Conservation (phyloP, 2,797 vertebrate species). For the Bradypus variegatus region DNA sequence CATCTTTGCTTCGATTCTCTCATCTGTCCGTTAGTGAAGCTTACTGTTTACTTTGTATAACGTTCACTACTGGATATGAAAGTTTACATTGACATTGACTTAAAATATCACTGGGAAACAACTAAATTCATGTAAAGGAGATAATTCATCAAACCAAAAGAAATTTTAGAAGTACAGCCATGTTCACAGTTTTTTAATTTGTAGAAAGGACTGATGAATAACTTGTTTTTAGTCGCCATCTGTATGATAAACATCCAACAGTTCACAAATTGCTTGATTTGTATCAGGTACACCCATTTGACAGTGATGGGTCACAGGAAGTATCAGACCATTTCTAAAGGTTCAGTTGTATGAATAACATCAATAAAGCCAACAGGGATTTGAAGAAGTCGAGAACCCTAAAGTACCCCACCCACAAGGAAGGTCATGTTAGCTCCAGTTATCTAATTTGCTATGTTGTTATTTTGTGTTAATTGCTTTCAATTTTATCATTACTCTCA, state of each 20-base stretch:
- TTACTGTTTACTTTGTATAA: constrained; percentile 59
- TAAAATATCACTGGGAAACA: constrained; percentile 24
- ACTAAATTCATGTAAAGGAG: constrained; percentile 32
- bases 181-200: constrained; percentile 52
- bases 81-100: constrained; percentile 55
- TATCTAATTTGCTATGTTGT: constrained; percentile 19
- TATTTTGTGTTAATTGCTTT: constrained; percentile 46
- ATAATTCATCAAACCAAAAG: constrained; percentile 45
- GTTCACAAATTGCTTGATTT: constrained; percentile 35
- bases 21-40: constrained; percentile 14
- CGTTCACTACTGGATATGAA: constrained; percentile 33
- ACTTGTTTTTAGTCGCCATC: constrained; percentile 17
- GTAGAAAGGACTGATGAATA: constrained; percentile 28
- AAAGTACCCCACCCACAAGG: background rate
- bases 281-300: background rate
- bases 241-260: constrained; percentile 2
- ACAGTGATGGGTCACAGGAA: constrained; percentile 20
- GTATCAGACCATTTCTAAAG: constrained; percentile 40
- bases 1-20: too few relatives aligned
- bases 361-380: constrained; percentile 35
- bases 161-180: constrained; percentile 37
- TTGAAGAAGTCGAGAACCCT: constrained; percentile 32
- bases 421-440: background rate
- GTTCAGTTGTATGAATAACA: constrained; percentile 35
- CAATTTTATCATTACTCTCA: constrained; percentile 53